These are phyloP conservation scores for Phyllotreta striolata DNA, from an alignment of 2,888 invertebrate species.

Conservation along the genomic window DNA sequence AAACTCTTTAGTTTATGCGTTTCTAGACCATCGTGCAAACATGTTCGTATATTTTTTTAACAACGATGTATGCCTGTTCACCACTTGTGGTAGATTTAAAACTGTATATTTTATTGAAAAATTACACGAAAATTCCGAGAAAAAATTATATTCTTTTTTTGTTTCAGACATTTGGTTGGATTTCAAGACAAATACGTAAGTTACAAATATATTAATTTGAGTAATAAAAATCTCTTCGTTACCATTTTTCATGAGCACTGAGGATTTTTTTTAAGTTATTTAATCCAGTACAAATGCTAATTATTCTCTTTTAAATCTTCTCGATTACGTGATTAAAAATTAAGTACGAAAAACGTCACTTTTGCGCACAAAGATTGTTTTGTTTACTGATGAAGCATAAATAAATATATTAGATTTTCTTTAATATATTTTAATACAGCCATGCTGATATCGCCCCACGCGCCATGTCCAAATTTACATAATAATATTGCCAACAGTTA, in stretches of 20 bases:
- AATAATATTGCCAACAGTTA: slow-evolving; percentile 28
- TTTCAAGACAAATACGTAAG: slow-evolving; percentile 13
- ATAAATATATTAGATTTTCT: slow-evolving; percentile 18
- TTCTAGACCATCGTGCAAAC: slow-evolving; percentile 17
- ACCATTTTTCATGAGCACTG: too few species aligned
- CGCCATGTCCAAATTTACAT: slow-evolving; percentile 21
- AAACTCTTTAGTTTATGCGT: slow-evolving; percentile 13
- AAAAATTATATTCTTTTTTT: slow-evolving; percentile 4
- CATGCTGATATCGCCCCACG: slow-evolving; percentile 18
- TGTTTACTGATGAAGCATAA: slow-evolving; percentile 8
- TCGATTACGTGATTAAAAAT: too few species aligned
- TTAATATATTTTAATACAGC: slow-evolving; percentile 16
- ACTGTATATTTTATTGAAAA: too few species aligned
- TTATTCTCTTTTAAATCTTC: too few species aligned
- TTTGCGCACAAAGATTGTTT: neutral
- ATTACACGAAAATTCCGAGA: too few species aligned
- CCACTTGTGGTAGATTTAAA: too few species aligned
- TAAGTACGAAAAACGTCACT: too few species aligned
- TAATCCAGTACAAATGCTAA: too few species aligned
- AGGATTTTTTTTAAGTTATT: too few species aligned
- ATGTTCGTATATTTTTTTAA: neutral
- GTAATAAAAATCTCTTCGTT: neutral
- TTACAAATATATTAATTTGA: neutral
- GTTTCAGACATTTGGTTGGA: slow-evolving; percentile 13
- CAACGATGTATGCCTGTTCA: too few species aligned